Evolutionary conservation across 2,113 vertebrate genomes (phyloP).

Genomic region (Clarias gariepinus): DNA sequence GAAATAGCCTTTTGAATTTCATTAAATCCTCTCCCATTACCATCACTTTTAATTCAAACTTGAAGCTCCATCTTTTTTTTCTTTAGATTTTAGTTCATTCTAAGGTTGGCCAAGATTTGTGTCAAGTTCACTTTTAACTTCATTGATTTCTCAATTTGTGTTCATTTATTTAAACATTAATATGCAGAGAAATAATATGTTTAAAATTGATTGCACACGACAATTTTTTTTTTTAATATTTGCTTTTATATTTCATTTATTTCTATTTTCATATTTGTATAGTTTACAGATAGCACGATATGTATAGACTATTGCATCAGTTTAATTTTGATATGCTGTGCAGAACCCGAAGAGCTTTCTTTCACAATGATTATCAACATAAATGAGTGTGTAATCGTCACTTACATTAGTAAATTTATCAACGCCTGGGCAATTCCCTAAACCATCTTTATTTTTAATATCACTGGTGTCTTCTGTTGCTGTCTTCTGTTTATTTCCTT

Average conservation of each 20-base stretch:
- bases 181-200: no score
- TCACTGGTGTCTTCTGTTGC: constrained; percentile 44
- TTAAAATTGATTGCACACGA: no score
- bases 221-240: not conserved
- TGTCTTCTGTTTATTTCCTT: not conserved
- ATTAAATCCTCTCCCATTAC: no score
- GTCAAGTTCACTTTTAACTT: no score
- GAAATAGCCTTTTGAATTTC: no score
- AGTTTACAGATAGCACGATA: not conserved
- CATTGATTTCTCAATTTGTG: no score
- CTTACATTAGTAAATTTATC: constrained; percentile 64
- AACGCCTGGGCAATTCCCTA: constrained; percentile 66
- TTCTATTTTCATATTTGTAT: not conserved
- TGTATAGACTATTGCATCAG: not conserved
- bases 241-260: not conserved
- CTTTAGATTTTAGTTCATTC: no score
- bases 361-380: constrained; percentile 64
- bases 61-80: no score
- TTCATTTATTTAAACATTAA: no score
- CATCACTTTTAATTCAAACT: no score
- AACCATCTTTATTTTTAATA: constrained; percentile 53
- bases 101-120: no score
- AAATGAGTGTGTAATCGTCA: constrained; percentile 68
- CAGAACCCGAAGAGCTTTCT: constrained; percentile 44
- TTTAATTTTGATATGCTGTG: not conserved